Evolutionary conservation across 1,140 invertebrate genomes (phyloP).

Genomic region (Plectrocnemia conspersa): DNA sequence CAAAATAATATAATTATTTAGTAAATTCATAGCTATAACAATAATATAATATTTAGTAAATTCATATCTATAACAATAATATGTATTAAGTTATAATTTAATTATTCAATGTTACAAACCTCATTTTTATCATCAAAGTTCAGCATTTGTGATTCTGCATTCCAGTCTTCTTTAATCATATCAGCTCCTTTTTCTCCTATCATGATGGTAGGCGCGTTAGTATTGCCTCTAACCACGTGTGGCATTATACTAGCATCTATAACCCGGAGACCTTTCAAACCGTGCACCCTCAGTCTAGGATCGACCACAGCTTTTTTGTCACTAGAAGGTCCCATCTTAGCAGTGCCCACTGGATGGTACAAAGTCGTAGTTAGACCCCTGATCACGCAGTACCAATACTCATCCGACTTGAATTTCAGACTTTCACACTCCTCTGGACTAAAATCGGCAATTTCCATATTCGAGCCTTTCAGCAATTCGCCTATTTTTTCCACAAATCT

Average conservation of each 20-base stretch:
- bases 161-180: constrained; percentile 61
- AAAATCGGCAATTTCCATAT: constrained; percentile 44
- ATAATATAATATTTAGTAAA: no score
- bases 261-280: constrained; percentile 65
- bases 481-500: constrained; percentile 51
- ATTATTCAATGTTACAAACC: no score
- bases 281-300: constrained; percentile 61
- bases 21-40: no score
- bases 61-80: no score
- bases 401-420: constrained; percentile 47
- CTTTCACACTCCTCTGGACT: constrained; percentile 45
- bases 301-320: constrained; percentile 65
- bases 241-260: constrained; percentile 81
- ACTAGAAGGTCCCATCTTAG: constrained; percentile 66
- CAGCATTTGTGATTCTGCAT: no score
- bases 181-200: constrained; percentile 75
- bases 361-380: constrained; percentile 58
- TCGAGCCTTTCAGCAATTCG: constrained; percentile 49
- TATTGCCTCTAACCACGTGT: constrained; percentile 65
- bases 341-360: constrained; percentile 70
- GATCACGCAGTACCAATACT: constrained; percentile 63
- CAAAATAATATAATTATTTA: no score
- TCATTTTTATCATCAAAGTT: no score
- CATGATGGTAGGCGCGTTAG: constrained; percentile 72
- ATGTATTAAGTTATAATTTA: no score